phyloP scores from a whole-genome alignment of 2,797 vertebrate genomes.

The Hybognathus amarus region DNA sequence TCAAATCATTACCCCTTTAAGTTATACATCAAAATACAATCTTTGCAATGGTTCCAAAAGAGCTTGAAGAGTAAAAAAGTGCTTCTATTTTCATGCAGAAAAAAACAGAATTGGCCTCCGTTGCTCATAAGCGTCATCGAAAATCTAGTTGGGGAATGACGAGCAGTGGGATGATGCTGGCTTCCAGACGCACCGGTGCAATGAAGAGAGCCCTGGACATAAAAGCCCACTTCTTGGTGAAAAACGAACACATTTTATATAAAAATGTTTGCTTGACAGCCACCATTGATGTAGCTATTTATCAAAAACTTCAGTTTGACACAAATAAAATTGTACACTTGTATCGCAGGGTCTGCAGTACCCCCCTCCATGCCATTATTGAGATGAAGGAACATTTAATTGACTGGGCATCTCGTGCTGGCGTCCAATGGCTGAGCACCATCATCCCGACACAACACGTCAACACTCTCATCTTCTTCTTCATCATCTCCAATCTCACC shows the following conservation, averaged over 20 bases:
- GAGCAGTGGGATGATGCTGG: conserved; percentile 69
- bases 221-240: conserved; percentile 76
- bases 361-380: conserved; percentile 86
- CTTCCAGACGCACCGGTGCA: conserved; percentile 63
- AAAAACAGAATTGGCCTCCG: conserved; percentile 59
- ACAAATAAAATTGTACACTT: background rate
- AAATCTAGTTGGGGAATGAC: conserved; percentile 72
- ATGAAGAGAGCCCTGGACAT: conserved; percentile 76
- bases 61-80: background rate
- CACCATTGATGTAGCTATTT: background rate
- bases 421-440: conserved; percentile 95
- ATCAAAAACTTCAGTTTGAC: background rate
- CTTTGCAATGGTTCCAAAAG: background rate
- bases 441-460: conserved; percentile 94
- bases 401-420: conserved; percentile 92
- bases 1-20: too few species aligned
- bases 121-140: conserved; percentile 59
- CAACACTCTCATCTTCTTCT: conserved; percentile 97
- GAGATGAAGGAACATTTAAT: conserved; percentile 94
- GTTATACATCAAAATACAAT: background rate
- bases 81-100: conserved; percentile 50
- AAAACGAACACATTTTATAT: background rate
- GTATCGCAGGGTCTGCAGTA: conserved; percentile 88
- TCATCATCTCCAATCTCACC: conserved; percentile 97
- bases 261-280: background rate